A percentile compares a stretch with the other conserved stretches of the same genome.
These are phyloP conservation scores for Drepanosiphum platanoidis DNA, from an alignment of 2,888 invertebrate genomes.

Conservation along the genomic window DNA sequence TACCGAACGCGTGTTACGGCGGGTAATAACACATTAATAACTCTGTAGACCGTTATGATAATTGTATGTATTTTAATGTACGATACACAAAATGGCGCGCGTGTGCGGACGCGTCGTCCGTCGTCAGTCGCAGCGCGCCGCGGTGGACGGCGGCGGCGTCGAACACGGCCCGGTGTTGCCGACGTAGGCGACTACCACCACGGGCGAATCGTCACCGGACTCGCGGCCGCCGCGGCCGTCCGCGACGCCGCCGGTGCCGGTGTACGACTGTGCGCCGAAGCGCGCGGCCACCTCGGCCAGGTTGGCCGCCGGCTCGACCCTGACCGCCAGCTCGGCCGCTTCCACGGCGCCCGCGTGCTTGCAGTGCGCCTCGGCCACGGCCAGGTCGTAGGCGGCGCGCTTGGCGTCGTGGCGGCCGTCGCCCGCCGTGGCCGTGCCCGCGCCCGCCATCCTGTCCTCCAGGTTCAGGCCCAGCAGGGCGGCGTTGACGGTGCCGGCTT, in stretches of 20 bases:
- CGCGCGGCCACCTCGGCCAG: constrained; percentile 47
- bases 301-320: constrained; percentile 1
- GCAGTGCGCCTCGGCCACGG: constrained; percentile 39
- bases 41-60: no score
- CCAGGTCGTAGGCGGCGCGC: constrained; percentile 45
- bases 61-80: no score
- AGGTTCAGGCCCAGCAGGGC: constrained; percentile 31
- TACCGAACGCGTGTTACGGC: no score
- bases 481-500: constrained; percentile 14
- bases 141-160: not conserved
- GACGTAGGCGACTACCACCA: constrained; percentile 46
- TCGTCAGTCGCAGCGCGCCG: no score
- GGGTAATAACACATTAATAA: no score
- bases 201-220: constrained; percentile 20
- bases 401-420: not conserved
- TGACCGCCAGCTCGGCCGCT: constrained; percentile 37
- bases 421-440: constrained; percentile 11
- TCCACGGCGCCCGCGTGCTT: constrained; percentile 43
- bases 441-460: constrained; percentile 18
- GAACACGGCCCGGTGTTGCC: constrained; percentile 12
- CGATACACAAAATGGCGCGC: no score
- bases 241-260: not conserved
- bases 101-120: no score
- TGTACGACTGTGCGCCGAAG: constrained; percentile 12
- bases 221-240: not conserved